Conservation (phyloP, 2,888 invertebrate species). For the Bombylius major region DNA sequence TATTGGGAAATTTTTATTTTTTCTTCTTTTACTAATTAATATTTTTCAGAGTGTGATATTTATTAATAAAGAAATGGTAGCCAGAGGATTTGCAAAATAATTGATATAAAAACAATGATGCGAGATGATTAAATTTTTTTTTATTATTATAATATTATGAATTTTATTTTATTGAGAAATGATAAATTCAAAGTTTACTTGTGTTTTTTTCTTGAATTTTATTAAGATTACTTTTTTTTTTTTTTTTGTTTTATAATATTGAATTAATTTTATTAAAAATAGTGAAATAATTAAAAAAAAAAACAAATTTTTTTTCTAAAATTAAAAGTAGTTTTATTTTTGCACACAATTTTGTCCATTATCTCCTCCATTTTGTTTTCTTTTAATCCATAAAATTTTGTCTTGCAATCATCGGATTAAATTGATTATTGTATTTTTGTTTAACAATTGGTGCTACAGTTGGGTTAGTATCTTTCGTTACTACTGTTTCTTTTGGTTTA, state of each 20-base stretch:
- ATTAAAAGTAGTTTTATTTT: no score
- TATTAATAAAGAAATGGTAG: conserved; percentile 76
- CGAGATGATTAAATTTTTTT: background rate
- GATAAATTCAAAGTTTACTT: no score
- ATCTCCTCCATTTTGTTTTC: no score
- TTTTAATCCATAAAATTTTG: conserved; percentile 45
- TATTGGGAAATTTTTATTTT: background rate
- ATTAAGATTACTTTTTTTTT: background rate
- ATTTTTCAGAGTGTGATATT: conserved; percentile 61
- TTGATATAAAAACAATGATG: conserved; percentile 30
- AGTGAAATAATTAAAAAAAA: background rate
- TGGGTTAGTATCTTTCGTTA: conserved; percentile 40
- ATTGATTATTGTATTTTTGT: conserved; percentile 91
- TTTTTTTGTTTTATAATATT: background rate
- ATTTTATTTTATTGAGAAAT: background rate
- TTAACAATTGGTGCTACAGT: conserved; percentile 36
- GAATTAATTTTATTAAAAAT: no score
- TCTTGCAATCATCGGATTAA: conserved; percentile 81
- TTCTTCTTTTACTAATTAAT: conserved; percentile 13
- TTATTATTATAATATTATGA: background rate
- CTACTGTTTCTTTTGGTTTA: conserved; percentile 27
- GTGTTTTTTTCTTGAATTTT: no score
- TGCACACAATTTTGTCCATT: no score
- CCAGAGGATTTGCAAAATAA: conserved; percentile 69
- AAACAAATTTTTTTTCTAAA: background rate